Base-by-base conservation (phyloP, 2,797 vertebrate genomes). In the Tamandua tetradactyla region DNA sequence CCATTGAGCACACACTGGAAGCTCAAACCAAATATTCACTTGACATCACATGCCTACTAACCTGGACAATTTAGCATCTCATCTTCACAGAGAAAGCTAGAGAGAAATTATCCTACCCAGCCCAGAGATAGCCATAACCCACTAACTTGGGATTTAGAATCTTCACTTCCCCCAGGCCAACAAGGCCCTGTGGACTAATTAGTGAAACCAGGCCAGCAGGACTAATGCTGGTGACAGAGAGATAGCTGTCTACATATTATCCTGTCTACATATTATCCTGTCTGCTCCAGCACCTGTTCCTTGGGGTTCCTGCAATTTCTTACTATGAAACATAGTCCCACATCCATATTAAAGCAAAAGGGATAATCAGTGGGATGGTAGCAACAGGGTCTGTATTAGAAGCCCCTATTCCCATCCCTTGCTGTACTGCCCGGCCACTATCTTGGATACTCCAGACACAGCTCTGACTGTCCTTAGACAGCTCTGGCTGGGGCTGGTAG, bases 21-120 rank as follows among this genome's bases (percentile, higher is more conserved):
- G 68, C 55, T 83, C 96, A 95, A 93, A 92, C 80, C 89, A 89
- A 93, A 95, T 59, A 91, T 90, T 93, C 55, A 78, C 89, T 75
- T 83, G 85, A 76, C 25, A 85, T 92, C 87, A 81, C 74, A 93
- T 23, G 13, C 40, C 84, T 44, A 62, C 91, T 83, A 94, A 85
- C 74, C 91, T 64, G 89, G 80, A 89, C 64, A 86, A 91, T 47
- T 80, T 83, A 90, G 69, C 85, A 81, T 90, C 78, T 95, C 81
- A 93, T 66, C 84, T 87, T 84, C 22, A 12, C 91, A 78, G 30
- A 95, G 61, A 85, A 96, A 91, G 59, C 85, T 30, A 68, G 3
- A 86, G 59, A 95, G 84, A 96, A 95, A 80, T 91, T 93, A 94
- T 61, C 76, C 87, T 44, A 72, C 76, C 79, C 23, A 91, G 61